These are phyloP conservation scores for Stichodactyla mertensii DNA, from an alignment of 64 coral and sea anemone species.

Conservation along the genomic window DNA sequence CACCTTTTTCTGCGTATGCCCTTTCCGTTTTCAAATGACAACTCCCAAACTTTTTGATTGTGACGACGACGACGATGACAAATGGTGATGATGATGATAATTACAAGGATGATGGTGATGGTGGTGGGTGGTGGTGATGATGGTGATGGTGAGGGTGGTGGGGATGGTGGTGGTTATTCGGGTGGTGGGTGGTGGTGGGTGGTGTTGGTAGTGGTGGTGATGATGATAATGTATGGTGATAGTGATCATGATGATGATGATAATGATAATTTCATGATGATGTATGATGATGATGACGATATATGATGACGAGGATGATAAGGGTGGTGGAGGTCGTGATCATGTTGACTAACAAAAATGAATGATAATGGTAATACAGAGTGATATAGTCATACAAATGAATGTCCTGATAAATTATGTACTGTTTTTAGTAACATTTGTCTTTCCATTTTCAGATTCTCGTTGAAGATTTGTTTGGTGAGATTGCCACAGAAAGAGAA, in stretches of 20 bases:
- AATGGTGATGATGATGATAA: background rate
- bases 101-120: too few species aligned
- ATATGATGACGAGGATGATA: background rate
- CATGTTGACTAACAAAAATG: background rate
- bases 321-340: background rate
- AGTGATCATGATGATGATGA: too few species aligned
- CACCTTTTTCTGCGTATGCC: too few species aligned
- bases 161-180: too few species aligned
- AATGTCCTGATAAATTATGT: background rate
- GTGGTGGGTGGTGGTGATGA: too few species aligned
- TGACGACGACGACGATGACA: background rate
- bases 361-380: background rate
- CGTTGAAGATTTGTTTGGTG: constrained; percentile 85
- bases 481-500: constrained; percentile 77
- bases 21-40: too few species aligned
- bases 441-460: constrained; percentile 48
- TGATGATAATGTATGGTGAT: too few species aligned
- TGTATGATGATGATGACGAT: background rate
- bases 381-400: background rate
- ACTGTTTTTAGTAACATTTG: background rate
- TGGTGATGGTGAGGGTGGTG: too few species aligned
- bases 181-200: too few species aligned
- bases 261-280: too few species aligned
- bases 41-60: too few species aligned
- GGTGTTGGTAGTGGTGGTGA: too few species aligned